Base-by-base conservation (phyloP, 2,888 invertebrate genomes). In the Cryptocephalus primarius region DNA sequence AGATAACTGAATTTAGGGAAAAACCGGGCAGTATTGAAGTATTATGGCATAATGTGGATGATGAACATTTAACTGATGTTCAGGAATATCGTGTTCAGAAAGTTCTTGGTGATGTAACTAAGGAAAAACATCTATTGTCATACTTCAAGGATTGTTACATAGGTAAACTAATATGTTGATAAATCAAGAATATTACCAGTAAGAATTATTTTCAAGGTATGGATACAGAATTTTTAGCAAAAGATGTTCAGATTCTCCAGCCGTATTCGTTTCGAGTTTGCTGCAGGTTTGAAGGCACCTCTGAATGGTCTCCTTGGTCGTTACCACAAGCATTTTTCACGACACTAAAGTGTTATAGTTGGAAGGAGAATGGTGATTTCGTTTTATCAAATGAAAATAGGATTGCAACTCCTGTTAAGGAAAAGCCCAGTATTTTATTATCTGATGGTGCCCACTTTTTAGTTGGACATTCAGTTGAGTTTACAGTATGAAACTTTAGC, bases 231-330 rank as follows among this genome's bases (percentile, higher is more conserved):
- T 72, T 65, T 57, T 66, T 75, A 39, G 68, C 75, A 8, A 71
- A 74, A 58, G 74, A 76, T 55, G 60, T 78, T 42, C 62, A 65
- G 43, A 63, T 71, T 13, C 63, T 69, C 50, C 66, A 69, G 44
- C 60, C 66, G 2, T 76, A 77, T 59, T 73, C 77, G 3, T 74
- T 78, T 56, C 65, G 77, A 54, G 75, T 78, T 4, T 70, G 75
- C 55, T 72, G 77, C 44, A 69, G 71, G 53, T 67, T 65, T 32
- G 72, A 75, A 50, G 70, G 70, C 2, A 60, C 59, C 11, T 56
- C 56, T 1, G 61, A 66, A 32, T 75, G 74, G 71, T 72, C 72
- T 50, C 70, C 74, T 6, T 78, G 76, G 76, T 77, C 77, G 45
- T 59, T 75, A 34, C 73, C 74, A 8, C 66, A 70, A 49, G 65